Percentiles rank a stretch among this genome's conserved stretches.
Evolutionary conservation across 2,113 vertebrate genomes (phyloP).

Genomic region (Mungos mungo): DNA sequence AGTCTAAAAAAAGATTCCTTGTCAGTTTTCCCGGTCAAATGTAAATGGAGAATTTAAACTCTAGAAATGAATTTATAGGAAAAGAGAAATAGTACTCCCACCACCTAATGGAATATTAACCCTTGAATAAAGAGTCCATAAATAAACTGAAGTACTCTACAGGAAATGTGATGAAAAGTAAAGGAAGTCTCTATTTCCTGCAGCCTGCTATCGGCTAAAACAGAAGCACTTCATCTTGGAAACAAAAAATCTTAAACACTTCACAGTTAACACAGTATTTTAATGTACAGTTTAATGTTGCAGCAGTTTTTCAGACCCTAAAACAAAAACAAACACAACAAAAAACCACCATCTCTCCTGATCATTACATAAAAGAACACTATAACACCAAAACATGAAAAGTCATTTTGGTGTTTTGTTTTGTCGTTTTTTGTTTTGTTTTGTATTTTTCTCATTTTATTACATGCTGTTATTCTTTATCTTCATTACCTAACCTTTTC

Average conservation of each 20-base stretch:
- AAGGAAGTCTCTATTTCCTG: constrained; percentile 59
- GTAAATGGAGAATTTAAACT: background rate
- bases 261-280: background rate
- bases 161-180: constrained; percentile 28
- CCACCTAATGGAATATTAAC: background rate
- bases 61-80: constrained; percentile 6
- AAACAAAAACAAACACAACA: background rate
- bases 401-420: background rate
- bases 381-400: background rate
- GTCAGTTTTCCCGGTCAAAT: background rate
- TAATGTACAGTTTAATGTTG: background rate
- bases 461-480: background rate
- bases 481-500: background rate
- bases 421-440: background rate
- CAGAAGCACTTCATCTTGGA: constrained; percentile 29
- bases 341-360: background rate
- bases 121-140: constrained; percentile 51
- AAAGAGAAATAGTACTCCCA: background rate
- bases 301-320: background rate
- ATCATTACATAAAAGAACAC: background rate
- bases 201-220: constrained; percentile 51
- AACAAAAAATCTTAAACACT: background rate
- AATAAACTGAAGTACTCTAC: constrained; percentile 55
- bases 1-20: background rate
- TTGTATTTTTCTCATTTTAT: background rate